Base-by-base conservation (phyloP, 2,888 invertebrate species). In the Argyresthia albistria region DNA sequence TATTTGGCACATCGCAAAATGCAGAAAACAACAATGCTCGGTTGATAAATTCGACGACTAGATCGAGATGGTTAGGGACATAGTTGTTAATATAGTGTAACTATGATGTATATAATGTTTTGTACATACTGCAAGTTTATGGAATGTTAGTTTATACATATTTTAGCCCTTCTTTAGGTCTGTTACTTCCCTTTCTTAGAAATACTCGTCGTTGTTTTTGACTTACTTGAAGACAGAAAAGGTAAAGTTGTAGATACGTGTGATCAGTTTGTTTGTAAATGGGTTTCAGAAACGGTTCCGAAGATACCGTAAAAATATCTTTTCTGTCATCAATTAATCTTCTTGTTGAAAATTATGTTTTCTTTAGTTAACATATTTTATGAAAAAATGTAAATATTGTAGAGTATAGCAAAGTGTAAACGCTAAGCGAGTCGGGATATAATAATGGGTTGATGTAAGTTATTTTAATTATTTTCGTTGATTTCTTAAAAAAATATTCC, bases 401-500 rank as follows among this genome's bases (percentile, higher is more conserved):
- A 62, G n/a, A 39, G 9, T 39, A 61, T 61, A 56, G 60, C 62
- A 69, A 73, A 63, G 56, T 59, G 58, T 76, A 73, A 39, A 66
- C 77, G 73, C 72, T 76, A 72, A 79, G 79, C 75, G 77, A 66
- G 54, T 76, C 75, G 65, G 57, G 57, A 72, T 67, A 64, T 15
- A 63, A 52, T 53, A 67, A 63, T 68, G 72, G 71, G 67, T 71
- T 73, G 68, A 69, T 70, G 69, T 62, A 60, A 60, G 39, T 42
- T 45, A 37, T 16, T 43, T 48, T 62, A 58, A 59, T 60, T 60
- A 60, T 64, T 62, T 59, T 82, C 81, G 82, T 81, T 81, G 76
- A 76, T 61, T 72, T 79, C 78, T 80, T 73, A 77, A 81, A 75
- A 65, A 67, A 79, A 78, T 81, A 86, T 86, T 87, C 86, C 86